Conservation (phyloP, 37 sponge, comb jelly and placozoan genomes). For the Crambe crambe region DNA sequence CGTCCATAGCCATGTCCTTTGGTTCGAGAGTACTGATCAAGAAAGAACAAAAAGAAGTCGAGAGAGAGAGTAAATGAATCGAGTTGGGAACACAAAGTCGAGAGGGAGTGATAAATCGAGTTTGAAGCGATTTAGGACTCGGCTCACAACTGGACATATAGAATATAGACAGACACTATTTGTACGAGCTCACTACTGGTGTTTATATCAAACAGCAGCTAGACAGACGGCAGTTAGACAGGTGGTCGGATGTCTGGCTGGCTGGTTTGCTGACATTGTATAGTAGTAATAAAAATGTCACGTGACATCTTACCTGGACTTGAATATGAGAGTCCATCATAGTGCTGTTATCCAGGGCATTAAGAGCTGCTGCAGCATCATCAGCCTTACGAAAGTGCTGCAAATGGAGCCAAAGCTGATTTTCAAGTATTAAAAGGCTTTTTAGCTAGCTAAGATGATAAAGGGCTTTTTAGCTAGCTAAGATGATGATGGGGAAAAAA, state of each 20-base stretch:
- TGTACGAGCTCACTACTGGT: too few relatives aligned
- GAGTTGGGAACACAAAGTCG: too few relatives aligned
- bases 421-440: background rate
- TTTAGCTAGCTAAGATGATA: background rate
- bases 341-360: constrained; percentile 38
- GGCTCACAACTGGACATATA: too few relatives aligned
- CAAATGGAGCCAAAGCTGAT: background rate
- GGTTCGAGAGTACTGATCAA: constrained; percentile 49
- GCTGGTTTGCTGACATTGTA: too few relatives aligned
- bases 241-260: too few relatives aligned
- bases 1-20: constrained; percentile 65
- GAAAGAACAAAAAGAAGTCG: background rate
- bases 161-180: too few relatives aligned
- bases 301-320: constrained; percentile 57
- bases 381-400: constrained; percentile 50
- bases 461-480: background rate
- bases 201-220: too few relatives aligned
- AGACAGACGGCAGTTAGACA: too few relatives aligned
- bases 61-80: background rate
- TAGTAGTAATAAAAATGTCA: too few relatives aligned
- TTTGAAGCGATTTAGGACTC: too few relatives aligned
- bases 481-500: background rate
- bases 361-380: constrained; percentile 50
- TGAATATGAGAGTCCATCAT: constrained; percentile 35
- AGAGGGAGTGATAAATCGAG: too few relatives aligned